These are phyloP conservation scores for Caenorhabditis brenneri DNA, from an alignment of 1,140 invertebrate genomes.

Conservation along the genomic window DNA sequence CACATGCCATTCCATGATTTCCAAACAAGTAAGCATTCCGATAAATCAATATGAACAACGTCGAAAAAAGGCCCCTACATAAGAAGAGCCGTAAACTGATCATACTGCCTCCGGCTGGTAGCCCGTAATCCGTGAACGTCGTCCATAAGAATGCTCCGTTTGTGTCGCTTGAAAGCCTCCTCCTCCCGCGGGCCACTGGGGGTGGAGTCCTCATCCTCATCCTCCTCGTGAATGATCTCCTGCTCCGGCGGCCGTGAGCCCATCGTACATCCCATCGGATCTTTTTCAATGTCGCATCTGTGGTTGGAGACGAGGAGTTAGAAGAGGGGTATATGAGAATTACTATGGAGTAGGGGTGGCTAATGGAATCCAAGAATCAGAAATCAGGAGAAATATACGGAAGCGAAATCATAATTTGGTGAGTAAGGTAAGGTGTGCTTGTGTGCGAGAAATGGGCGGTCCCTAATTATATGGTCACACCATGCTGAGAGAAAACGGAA, in stretches of 20 bases:
- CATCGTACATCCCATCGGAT: constrained; percentile 39
- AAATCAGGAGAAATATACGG: too few species aligned
- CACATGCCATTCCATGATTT: too few species aligned
- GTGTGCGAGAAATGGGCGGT: too few species aligned
- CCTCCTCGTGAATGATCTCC: background rate
- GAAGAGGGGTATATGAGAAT: constrained; percentile 57
- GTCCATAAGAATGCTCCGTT: background rate
- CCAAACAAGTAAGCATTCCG: too few species aligned
- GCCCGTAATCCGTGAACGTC: background rate
- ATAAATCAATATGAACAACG: background rate
- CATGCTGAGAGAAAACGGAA: too few species aligned
- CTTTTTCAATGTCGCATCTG: constrained; percentile 43
- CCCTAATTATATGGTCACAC: too few species aligned
- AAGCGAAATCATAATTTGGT: too few species aligned
- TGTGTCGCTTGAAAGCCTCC: background rate
- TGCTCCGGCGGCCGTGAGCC: background rate
- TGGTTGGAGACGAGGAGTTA: constrained; percentile 52
- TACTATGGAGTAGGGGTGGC: background rate
- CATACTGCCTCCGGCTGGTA: constrained; percentile 45
- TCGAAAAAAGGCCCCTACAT: background rate
- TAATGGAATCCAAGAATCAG: too few species aligned
- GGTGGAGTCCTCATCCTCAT: background rate
- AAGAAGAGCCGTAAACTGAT: background rate
- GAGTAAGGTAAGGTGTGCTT: too few species aligned
- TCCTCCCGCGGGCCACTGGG: background rate